Evolutionary conservation across 2,888 invertebrate species (phyloP), one percentile per base, ranked within the genome.

Genomic region (Lasioglossum oenotherae): DNA sequence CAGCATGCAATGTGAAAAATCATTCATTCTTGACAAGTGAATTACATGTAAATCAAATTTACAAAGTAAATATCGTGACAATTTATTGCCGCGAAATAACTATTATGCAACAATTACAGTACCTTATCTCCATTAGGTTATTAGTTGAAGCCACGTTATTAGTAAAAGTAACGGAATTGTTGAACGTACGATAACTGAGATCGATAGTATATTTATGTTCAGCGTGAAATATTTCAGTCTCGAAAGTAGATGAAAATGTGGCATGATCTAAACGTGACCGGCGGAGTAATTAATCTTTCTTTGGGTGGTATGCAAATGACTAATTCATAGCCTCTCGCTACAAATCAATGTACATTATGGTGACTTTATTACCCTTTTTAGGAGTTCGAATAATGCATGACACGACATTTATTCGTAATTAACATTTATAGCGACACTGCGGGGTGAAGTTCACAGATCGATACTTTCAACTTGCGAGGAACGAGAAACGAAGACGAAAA

Each of bases 371-470:
- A 41, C 71, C 71, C 71, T 71, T 71, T 71, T 41, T 71, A 71
- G 71, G 71, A 71, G 38, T 71, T 71, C 71, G 71, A 71, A 71
- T 71, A 71, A 71, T 71, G 71, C 71, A 71, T 71, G 71, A 71
- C 71, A 71, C 71, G 38, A 71, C 38, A 71, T 71, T 71, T 69
- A 38, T 38, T 23, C 69, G 38, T 35, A 69, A 69, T 69, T 69
- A 69, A 69, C 38, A 69, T 69, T 38, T 41, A 71, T 71, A 71
- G 38, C 71, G 38, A n/a, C 14, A 2, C 12, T 71, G 38, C 41
- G 2, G 38, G 38, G 41, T 41, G n/a, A 71, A 41, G n/a, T 71
- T 41, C 12, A 41, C 14, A n/a, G 71, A 71, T 71, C 71, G 71
- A 71, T 71, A 71, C n/a, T 5, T 38, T n/a, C 6, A 71, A 71